Conservation (phyloP, 2,797 vertebrate genomes). For the Tapirus indicus region DNA sequence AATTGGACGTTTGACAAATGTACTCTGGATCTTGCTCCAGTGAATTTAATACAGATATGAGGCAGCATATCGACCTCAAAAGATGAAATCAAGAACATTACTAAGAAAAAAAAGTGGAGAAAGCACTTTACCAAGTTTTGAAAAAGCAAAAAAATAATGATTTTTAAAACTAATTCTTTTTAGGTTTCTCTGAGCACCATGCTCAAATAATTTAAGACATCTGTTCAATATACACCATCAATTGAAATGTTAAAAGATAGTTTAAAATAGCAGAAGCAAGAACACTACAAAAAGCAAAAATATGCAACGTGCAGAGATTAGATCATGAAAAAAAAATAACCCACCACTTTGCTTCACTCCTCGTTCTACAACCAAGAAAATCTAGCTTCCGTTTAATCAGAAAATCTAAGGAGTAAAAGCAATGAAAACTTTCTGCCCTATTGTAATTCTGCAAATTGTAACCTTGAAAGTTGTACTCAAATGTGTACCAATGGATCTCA, state of each 20-base stretch:
- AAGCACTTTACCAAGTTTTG: constrained; percentile 51
- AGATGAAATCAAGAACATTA: constrained; percentile 64
- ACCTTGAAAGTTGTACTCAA: neutral
- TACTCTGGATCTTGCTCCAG: constrained; percentile 32
- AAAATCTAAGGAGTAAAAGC: neutral
- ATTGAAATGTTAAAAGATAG: constrained; percentile 56
- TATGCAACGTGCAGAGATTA: neutral
- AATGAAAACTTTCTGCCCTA: neutral
- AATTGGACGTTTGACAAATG: constrained; percentile 73
- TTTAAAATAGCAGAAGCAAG: constrained; percentile 58
- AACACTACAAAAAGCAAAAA: constrained; percentile 1
- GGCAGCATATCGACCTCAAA: constrained; percentile 45
- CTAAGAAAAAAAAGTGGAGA: neutral
- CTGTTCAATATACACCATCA: constrained; percentile 51
- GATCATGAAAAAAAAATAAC: neutral
- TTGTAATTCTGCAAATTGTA: neutral
- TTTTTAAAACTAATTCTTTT: constrained; percentile 55
- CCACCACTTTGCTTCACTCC: neutral
- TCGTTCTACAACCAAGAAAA: constrained; percentile 19
- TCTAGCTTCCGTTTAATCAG: neutral
- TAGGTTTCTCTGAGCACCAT: constrained; percentile 27
- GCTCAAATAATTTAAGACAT: constrained; percentile 56
- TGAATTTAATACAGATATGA: constrained; percentile 72
- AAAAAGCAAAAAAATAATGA: constrained; percentile 44
- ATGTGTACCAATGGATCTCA: neutral